These are phyloP conservation scores for Aphyosemion australe DNA, from an alignment of 2,113 vertebrate species.

Conservation along the genomic window DNA sequence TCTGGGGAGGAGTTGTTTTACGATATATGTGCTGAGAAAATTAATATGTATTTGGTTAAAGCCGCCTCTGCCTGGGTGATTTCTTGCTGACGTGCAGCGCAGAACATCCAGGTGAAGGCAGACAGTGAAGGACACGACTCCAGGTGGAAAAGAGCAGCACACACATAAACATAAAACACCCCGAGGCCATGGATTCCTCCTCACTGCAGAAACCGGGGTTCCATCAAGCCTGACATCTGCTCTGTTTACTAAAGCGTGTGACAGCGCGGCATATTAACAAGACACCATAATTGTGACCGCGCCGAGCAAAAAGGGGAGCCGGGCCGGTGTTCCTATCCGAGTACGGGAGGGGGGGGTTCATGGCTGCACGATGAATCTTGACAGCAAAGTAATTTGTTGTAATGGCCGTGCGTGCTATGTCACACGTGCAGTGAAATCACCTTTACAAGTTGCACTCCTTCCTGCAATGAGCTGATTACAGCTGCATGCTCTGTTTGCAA, in stretches of 20 bases:
- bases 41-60: constrained; percentile 72
- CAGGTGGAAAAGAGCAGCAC: constrained; percentile 38
- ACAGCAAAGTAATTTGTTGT: constrained; percentile 20
- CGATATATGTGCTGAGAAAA: constrained; percentile 49
- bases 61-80: constrained; percentile 49
- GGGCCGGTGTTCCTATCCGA: constrained; percentile 3
- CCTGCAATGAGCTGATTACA: constrained; percentile 2
- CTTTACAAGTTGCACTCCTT: neutral
- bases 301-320: constrained; percentile 19
- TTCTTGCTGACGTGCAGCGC: constrained; percentile 65
- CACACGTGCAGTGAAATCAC: constrained; percentile 23
- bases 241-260: constrained; percentile 50
- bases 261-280: constrained; percentile 38
- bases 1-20: constrained; percentile 42
- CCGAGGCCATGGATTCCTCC: constrained; percentile 54
- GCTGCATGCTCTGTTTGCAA: constrained; percentile 10
- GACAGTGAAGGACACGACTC: constrained; percentile 68
- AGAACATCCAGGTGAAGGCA: constrained; percentile 64
- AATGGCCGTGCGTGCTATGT: constrained; percentile 2
- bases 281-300: constrained; percentile 42
- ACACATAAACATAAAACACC: constrained; percentile 48
- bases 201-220: constrained; percentile 37
- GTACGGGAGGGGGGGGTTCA: neutral
- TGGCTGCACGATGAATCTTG: neutral
- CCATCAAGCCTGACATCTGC: constrained; percentile 42